Conservation (phyloP, 2,888 invertebrate genomes). For the Drosophila pegasa region DNA sequence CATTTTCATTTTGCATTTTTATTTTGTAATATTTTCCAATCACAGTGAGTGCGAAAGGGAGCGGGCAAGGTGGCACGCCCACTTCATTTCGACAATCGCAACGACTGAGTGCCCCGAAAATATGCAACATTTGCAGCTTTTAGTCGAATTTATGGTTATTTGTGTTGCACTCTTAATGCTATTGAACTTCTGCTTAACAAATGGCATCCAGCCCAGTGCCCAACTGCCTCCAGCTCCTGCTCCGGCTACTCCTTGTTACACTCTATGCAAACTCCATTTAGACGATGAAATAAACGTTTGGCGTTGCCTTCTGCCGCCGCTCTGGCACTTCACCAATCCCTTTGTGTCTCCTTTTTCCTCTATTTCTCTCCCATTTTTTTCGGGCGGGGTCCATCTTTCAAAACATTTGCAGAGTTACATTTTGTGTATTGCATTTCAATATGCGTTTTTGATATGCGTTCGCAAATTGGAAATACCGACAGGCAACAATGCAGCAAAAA, state of each 20-base stretch:
- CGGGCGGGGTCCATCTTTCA: conserved; percentile 60
- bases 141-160: conserved; percentile 78
- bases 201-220: conserved; percentile 60
- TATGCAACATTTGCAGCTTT: conserved; percentile 81
- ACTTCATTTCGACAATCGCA: conserved; percentile 54
- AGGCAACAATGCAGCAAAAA: conserved; percentile 35
- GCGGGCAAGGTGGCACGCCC: conserved; percentile 22
- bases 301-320: conserved; percentile 22
- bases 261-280: conserved; percentile 64
- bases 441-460: conserved; percentile 55
- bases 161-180: conserved; percentile 80
- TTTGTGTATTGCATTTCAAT: conserved; percentile 72
- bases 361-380: conserved; percentile 41
- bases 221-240: background rate
- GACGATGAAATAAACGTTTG: conserved; percentile 75
- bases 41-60: conserved; percentile 21
- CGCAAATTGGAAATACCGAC: conserved; percentile 50
- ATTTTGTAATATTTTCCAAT: conserved; percentile 57
- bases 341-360: conserved; percentile 14
- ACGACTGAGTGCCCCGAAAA: conserved; percentile 49
- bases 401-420: conserved; percentile 73
- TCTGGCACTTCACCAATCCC: conserved; percentile 5
- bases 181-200: conserved; percentile 80
- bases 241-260: conserved; percentile 4
- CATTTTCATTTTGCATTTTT: conserved; percentile 11